Base-by-base conservation (phyloP, 2,113 vertebrate genomes). In the Cyanistes caeruleus region DNA sequence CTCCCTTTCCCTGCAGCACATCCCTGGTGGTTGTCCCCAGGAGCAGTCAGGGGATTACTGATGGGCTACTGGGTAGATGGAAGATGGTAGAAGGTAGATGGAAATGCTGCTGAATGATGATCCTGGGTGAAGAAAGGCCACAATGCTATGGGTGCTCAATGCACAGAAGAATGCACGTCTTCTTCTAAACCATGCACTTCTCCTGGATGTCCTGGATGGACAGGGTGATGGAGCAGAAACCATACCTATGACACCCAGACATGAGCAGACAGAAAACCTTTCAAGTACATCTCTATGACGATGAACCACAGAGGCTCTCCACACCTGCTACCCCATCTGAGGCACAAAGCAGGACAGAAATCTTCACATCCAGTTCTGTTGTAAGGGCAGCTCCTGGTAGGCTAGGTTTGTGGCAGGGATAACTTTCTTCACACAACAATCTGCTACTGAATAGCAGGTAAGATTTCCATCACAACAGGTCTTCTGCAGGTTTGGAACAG, bases 91-190 rank as follows among this genome's bases (percentile, higher is more conserved):
- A 37, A 37, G 2, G 15, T 12, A 24, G 31, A 35, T 48, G 43
- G 39, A 76, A 5, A 35, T n/a, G 56, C 22, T 35, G 30, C 14
- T 14, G 52, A 33, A 15, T 30, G 18, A 41, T 70, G 65, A 21
- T 48, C 15, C 25, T 25, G 13, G 5, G 7, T 62, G n/a, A 49
- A 78, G 46, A 78, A 84, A 69, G 21, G 20, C 27, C 62, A n/a
- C 31, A 59, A 20, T 0, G 5, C 10, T 63, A 30, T 14, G 0
- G 0, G 12, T 44, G 30, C 11, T 70, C 35, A 41, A 6, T 35
- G 46, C 31, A 60, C 15, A 51, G 37, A 59, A 21, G 41, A 21
- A n/a, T 30, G 24, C 4, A 3, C 16, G 8, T 59, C 35, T 23
- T 48, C 43, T 58, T 59, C 30, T 49, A 28, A 59, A 69, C 35